Conservation (phyloP, 2,888 invertebrate genomes). For the Aporophyla nigra region DNA sequence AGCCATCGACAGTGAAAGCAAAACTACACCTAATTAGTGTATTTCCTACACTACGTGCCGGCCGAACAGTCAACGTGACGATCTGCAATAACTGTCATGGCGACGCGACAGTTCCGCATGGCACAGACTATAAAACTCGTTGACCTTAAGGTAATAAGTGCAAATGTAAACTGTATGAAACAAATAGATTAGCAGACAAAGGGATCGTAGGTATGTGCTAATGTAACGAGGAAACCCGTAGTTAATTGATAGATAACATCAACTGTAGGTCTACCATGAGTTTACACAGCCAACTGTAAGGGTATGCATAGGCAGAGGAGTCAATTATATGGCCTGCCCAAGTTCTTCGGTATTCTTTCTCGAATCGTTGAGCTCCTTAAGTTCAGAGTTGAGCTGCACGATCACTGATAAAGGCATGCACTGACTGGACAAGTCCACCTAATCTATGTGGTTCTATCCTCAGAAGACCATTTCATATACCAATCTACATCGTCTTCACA, state of each 20-base stretch:
- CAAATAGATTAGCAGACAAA: slow-evolving; percentile 49
- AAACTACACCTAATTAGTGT: slow-evolving; percentile 36
- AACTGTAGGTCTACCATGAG: not conserved
- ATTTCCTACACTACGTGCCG: slow-evolving; percentile 56
- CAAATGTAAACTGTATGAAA: slow-evolving; percentile 44
- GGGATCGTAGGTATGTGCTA: slow-evolving; percentile 30
- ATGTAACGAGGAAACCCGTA: slow-evolving; percentile 34
- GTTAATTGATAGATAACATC: slow-evolving; percentile 3
- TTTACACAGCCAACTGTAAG: not conserved
- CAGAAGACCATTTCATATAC: too few relatives aligned
- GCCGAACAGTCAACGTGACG: slow-evolving; percentile 49
- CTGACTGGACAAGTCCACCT: too few relatives aligned
- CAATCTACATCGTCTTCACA: too few relatives aligned
- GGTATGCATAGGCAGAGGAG: too few relatives aligned
- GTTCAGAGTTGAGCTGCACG: too few relatives aligned
- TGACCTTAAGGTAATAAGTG: slow-evolving; percentile 58
- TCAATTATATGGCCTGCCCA: too few relatives aligned
- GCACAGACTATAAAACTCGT: slow-evolving; percentile 48
- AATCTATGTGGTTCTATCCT: too few relatives aligned
- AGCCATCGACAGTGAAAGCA: slow-evolving; percentile 55
- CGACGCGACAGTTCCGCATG: slow-evolving; percentile 48
- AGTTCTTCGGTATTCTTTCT: too few relatives aligned
- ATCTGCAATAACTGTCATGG: slow-evolving; percentile 46
- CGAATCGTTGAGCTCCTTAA: too few relatives aligned
- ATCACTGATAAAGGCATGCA: too few relatives aligned